phyloP scores from a whole-genome alignment of 2,888 invertebrate genomes.

The Agrotis clavis region DNA sequence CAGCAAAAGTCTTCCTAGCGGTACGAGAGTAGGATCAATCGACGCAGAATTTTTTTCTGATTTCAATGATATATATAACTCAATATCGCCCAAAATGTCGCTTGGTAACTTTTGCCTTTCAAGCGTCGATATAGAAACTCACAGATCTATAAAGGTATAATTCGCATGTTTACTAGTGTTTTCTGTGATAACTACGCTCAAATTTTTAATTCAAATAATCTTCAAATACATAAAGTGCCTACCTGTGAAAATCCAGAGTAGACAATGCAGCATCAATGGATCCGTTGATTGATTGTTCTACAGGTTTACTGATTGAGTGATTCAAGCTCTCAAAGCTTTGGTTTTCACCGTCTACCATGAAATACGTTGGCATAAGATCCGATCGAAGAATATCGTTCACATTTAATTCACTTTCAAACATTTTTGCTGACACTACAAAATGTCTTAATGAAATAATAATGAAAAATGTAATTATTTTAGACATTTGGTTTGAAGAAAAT shows the following conservation, averaged over 20 bases:
- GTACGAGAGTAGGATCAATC: too few species aligned
- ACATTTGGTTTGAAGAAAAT: constrained; percentile 44
- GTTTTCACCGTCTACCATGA: constrained; percentile 87
- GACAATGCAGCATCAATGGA: constrained; percentile 92
- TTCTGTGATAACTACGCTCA: too few species aligned
- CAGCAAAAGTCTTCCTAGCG: too few species aligned
- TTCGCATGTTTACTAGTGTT: too few species aligned
- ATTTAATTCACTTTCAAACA: constrained; percentile 85
- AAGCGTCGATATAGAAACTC: too few species aligned
- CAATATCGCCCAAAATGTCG: too few species aligned
- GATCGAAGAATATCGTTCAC: constrained; percentile 93
- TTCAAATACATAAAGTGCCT: constrained; percentile 32
- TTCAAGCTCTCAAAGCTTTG: constrained; percentile 65
- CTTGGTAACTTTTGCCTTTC: too few species aligned
- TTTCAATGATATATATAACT: too few species aligned
- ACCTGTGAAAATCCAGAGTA: constrained; percentile 94
- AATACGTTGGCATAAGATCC: constrained; percentile 93
- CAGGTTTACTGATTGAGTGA: constrained; percentile 58
- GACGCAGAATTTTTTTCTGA: too few species aligned
- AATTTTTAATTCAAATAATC: too few species aligned
- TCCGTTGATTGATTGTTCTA: constrained; percentile 87
- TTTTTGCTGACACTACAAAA: constrained; percentile 61
- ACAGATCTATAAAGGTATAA: too few species aligned
- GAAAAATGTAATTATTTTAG: constrained; percentile 36
- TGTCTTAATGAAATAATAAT: constrained; percentile 20